Evolutionary conservation across 2,113 vertebrate genomes (phyloP).

Genomic region (Collichthys lucidus): DNA sequence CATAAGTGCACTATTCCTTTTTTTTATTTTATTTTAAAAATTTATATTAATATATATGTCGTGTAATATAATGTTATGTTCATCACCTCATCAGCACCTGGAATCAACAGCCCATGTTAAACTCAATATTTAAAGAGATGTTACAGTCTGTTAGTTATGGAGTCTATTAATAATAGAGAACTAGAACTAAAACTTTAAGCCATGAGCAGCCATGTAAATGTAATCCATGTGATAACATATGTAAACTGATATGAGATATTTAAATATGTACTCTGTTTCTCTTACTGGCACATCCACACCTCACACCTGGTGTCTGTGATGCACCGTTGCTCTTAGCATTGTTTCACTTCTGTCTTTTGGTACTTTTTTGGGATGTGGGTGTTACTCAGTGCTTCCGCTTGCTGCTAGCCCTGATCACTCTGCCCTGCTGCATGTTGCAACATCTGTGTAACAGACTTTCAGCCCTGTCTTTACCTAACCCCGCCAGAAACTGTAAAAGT

Average conservation of each 20-base stretch:
- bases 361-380: constrained; percentile 51
- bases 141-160: constrained; percentile 15
- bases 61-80: neutral
- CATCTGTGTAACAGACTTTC: constrained; percentile 53
- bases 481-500: constrained; percentile 12
- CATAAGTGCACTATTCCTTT: too few species aligned
- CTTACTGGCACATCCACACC: constrained; percentile 53
- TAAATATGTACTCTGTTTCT: constrained; percentile 53
- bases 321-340: constrained; percentile 53
- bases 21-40: too few species aligned
- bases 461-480: constrained; percentile 43
- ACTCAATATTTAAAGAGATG: constrained; percentile 24
- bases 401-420: constrained; percentile 62
- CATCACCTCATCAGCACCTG: constrained; percentile 38
- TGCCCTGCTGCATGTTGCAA: constrained; percentile 50
- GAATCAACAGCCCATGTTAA: constrained; percentile 20
- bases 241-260: constrained; percentile 62
- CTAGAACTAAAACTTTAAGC: constrained; percentile 30
- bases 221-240: constrained; percentile 9
- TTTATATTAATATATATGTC: neutral
- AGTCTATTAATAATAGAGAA: constrained; percentile 20
- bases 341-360: constrained; percentile 80
- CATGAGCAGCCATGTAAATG: constrained; percentile 10
- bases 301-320: constrained; percentile 65
- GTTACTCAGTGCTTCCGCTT: constrained; percentile 63